Percentiles rank a stretch among this genome's conserved stretches.
phyloP scores from a whole-genome alignment of 1,140 invertebrate species.

The Drosophila repleta region DNA sequence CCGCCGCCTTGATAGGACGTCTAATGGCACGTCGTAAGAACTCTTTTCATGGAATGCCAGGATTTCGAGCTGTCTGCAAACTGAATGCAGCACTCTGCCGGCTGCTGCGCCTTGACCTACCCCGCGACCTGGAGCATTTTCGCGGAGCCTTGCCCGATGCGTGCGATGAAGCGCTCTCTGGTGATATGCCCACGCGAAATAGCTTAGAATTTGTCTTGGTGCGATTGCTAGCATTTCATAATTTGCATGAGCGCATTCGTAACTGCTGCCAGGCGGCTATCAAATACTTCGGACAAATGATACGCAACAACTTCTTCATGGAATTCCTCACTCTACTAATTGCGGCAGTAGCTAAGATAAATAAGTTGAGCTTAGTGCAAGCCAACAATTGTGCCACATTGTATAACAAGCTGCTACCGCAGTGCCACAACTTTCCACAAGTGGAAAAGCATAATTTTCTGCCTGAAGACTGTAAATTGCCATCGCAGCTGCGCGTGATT shows the following conservation, averaged over 20 bases:
- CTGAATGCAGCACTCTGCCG: constrained; percentile 71
- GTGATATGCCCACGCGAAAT: constrained; percentile 64
- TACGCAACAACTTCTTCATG: constrained; percentile 72
- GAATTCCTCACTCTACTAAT: constrained; percentile 62
- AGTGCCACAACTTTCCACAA: constrained; percentile 45
- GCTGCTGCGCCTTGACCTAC: constrained; percentile 64
- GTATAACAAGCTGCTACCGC: constrained; percentile 57
- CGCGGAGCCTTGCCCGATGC: constrained; percentile 67
- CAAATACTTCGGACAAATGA: constrained; percentile 63
- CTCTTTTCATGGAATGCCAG: constrained; percentile 69
- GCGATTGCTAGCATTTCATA: constrained; percentile 56
- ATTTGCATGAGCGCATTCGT: constrained; percentile 61
- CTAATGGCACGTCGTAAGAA: constrained; percentile 76
- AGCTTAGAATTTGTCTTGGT: constrained; percentile 70
- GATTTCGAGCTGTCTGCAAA: constrained; percentile 66
- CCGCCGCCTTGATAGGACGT: constrained; percentile 68
- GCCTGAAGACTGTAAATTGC: constrained; percentile 31
- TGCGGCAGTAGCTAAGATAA: constrained; percentile 71
- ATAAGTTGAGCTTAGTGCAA: constrained; percentile 51
- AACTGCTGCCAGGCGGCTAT: constrained; percentile 65
- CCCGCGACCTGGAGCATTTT: constrained; percentile 62
- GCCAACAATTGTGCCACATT: constrained; percentile 52
- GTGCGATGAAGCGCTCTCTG: constrained; percentile 33
- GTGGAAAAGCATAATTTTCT: constrained; percentile 58
- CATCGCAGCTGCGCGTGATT: constrained; percentile 12